Conservation (phyloP, 2,888 invertebrate species). For the Cacoxenus indagator region DNA sequence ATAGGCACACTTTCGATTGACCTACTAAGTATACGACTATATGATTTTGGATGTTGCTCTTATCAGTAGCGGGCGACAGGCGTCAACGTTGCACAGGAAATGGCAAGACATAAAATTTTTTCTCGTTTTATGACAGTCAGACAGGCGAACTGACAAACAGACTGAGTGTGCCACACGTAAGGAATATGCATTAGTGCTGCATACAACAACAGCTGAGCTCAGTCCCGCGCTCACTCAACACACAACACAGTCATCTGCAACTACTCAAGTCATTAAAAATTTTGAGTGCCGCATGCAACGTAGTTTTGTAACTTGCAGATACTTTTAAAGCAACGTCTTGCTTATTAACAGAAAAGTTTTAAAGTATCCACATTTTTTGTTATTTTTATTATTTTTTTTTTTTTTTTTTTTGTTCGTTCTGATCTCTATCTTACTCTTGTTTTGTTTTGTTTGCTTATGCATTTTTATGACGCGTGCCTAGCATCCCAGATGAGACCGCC, state of each 20-base stretch:
- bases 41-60: not conserved
- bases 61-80: not conserved
- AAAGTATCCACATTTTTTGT: not conserved
- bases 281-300: not conserved
- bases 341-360: not conserved
- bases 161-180: not conserved
- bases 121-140: too few relatives aligned
- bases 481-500: not conserved
- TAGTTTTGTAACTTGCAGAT: not conserved
- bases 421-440: not conserved
- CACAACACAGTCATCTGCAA: slow-evolving; percentile 20
- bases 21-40: not conserved
- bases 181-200: not conserved
- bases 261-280: slow-evolving; percentile 25
- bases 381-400: not conserved
- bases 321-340: not conserved
- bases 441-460: not conserved
- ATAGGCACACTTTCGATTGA: not conserved
- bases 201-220: slow-evolving; percentile 16
- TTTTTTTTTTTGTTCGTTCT: not conserved
- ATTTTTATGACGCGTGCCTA: not conserved
- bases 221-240: not conserved
- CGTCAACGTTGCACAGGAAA: not conserved
- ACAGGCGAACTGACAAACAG: too few relatives aligned
- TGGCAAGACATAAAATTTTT: not conserved